Percentiles rank a stretch among this genome's conserved stretches.
phyloP scores from a whole-genome alignment of 2,113 vertebrate genomes.

The Podocnemis expansa region DNA sequence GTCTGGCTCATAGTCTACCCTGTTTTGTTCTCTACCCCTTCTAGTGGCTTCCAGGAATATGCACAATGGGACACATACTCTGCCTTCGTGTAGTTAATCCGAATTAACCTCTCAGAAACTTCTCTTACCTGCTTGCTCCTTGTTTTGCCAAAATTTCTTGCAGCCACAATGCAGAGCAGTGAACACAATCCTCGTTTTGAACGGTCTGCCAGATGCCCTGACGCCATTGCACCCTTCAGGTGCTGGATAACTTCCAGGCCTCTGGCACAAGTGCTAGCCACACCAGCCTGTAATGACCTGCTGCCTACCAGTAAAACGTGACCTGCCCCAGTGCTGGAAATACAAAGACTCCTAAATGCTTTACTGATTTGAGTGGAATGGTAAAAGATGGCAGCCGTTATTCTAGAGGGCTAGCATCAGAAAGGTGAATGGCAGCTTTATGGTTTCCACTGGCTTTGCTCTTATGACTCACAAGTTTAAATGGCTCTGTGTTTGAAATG shows the following conservation, averaged over 20 bases:
- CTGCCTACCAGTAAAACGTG: background rate
- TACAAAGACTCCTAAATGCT: background rate
- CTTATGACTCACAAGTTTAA: background rate
- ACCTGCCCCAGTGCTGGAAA: background rate
- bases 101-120: background rate
- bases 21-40: background rate
- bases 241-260: background rate
- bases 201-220: background rate
- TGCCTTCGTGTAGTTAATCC: background rate
- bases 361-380: background rate
- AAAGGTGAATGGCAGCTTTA: rapidly evolving
- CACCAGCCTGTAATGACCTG: background rate
- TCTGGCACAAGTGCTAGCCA: rapidly evolving
- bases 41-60: background rate
- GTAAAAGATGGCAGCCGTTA: background rate
- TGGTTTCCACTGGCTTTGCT: background rate
- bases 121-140: background rate
- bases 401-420: background rate
- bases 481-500: background rate
- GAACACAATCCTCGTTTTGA: background rate
- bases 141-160: background rate
- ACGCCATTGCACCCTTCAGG: background rate
- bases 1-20: background rate
- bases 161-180: background rate
- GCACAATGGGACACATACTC: background rate